phyloP scores from a whole-genome alignment of 2,888 invertebrate species.

The Ashinkailepas kermadecensis region DNA sequence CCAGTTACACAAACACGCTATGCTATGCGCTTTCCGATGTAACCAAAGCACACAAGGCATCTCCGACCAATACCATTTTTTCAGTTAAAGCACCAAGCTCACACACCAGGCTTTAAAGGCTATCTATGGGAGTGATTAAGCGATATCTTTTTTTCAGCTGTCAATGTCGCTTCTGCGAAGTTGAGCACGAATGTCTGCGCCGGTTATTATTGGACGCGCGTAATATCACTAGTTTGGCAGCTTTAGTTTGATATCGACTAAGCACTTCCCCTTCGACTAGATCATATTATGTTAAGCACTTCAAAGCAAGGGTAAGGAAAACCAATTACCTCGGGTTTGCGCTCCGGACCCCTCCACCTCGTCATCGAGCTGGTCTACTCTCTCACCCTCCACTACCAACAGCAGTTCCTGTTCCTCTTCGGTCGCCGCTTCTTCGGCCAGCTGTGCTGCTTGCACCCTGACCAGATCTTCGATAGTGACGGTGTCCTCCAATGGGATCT shows the following conservation, averaged over 20 bases:
- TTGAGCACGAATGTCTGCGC: background rate
- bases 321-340: background rate
- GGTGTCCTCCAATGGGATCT: background rate
- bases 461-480: background rate
- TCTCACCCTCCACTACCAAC: conserved; percentile 10
- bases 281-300: background rate
- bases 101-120: background rate
- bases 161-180: background rate
- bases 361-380: background rate
- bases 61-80: background rate
- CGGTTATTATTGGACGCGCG: background rate
- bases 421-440: background rate
- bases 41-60: background rate
- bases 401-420: background rate
- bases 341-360: conserved; percentile 18
- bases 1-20: background rate
- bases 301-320: background rate
- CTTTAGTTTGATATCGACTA: background rate
- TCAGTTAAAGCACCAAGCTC: background rate
- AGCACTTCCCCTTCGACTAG: background rate
- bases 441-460: background rate
- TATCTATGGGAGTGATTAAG: background rate
- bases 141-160: background rate
- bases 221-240: background rate
- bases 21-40: background rate